Conservation (phyloP, 1,140 invertebrate species). For the Melitaea cinxia region DNA sequence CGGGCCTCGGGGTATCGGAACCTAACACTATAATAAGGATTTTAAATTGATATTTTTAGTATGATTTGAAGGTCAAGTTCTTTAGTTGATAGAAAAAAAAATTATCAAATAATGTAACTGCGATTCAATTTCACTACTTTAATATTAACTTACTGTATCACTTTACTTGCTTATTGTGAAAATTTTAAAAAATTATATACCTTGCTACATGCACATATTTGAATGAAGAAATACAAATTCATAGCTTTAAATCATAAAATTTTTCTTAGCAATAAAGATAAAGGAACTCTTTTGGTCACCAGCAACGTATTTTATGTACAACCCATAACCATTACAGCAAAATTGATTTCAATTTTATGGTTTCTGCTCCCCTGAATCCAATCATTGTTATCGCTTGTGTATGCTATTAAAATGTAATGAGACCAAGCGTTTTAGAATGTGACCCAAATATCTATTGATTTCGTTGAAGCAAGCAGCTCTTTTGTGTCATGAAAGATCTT, state of each 20-base stretch:
- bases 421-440: slow-evolving; percentile 59
- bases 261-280: slow-evolving; percentile 58
- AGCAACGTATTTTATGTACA: slow-evolving; percentile 72
- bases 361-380: slow-evolving; percentile 78
- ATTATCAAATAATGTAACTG: background rate
- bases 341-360: slow-evolving; percentile 81
- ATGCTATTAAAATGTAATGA: slow-evolving; percentile 77
- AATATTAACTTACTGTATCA: too few species aligned
- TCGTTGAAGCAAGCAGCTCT: slow-evolving; percentile 23
- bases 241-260: slow-evolving; percentile 38
- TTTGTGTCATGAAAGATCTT: slow-evolving; percentile 33
- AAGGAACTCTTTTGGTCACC: slow-evolving; percentile 61
- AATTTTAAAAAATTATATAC: too few species aligned
- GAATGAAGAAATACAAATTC: slow-evolving; percentile 33
- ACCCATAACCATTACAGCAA: slow-evolving; percentile 76
- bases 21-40: slow-evolving; percentile 63
- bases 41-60: slow-evolving; percentile 32
- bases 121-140: too few species aligned
- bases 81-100: background rate
- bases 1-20: slow-evolving; percentile 68
- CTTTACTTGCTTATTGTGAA: too few species aligned
- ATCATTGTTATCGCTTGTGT: slow-evolving; percentile 78
- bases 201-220: too few species aligned
- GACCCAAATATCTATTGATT: slow-evolving; percentile 51
- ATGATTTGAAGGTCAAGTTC: background rate